Evolutionary conservation across 2,797 vertebrate genomes (phyloP), one percentile per base, ranked within the genome.

Genomic region (Squalus acanthias): DNA sequence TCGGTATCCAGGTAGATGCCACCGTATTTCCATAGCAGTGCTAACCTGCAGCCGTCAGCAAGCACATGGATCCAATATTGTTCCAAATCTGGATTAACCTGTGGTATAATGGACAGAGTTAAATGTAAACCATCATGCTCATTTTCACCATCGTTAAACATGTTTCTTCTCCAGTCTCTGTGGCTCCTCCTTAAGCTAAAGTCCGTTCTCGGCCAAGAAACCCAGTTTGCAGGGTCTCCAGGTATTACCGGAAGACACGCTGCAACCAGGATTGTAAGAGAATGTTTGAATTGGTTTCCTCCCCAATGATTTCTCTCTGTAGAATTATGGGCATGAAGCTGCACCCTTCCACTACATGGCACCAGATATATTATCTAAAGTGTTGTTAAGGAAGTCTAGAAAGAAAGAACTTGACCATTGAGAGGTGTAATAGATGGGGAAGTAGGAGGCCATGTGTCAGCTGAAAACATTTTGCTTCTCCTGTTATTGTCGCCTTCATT

Each of bases 21-120:
- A 0, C 98, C 98, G 0, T 98, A 98, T 96, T 97, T 98, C 98
- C 98, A 98, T 95, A 98, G 97, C 82, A 98, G 91, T 0, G 98
- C 98, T 96, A 98, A 97, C 6, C 98, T 97, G 96, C 97, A 96
- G 17, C 98, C 98, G 0, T 98, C 98, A 0, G 98, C 98, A 96
- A 97, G 98, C 96, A 98, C 26, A 0, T 98, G 97, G 3, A 97
- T 95, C 98, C 98, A 98, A 96, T 98, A 92, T 33, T 96, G 97
- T 97, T 98, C 97, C 50, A 96, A 4, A 65, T 97, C 97, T 0
- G 96, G 79, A 33, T 98, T 97, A 50, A 98, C 96, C 98, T 98
- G 96, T 0, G 0, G 15, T 39, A 39, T 82, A 82, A 82, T 39
- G 33, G 12, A 82, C 33, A 79, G 39, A 82, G 79, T 15, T 17